Evolutionary conservation across 2,888 invertebrate genomes (phyloP), one percentile per base, ranked within the genome.

Genomic region (Lepas anatifera): DNA sequence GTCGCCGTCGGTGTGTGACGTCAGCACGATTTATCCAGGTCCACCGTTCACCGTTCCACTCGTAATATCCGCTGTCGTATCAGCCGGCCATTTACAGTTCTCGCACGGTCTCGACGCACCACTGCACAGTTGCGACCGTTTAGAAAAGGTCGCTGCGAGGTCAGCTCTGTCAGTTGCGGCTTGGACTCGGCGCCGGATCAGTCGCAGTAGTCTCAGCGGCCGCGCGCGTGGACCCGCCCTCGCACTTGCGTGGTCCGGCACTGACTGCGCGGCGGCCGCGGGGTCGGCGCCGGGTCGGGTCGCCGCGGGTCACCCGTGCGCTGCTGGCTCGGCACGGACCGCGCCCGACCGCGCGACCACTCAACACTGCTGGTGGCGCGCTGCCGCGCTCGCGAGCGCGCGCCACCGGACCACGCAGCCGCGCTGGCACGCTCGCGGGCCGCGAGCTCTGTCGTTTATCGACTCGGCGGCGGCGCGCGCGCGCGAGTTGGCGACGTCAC

Each of bases 401-500:
- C 52, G 29, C 58, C 58, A 58, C 32, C 35, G 32, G 58, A 29
- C 58, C 58, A 58, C 58, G 58, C 58, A 58, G 58, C 50, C n/a
- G 50, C 25, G n/a, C n/a, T n/a, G 58, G 25, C 18, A 6, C 58
- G 58, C 58, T 10, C 58, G 58, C 58, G 35, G 58, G 22, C 32
- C 32, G 32, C 58, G 50, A n/a, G n/a, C n/a, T n/a, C n/a, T n/a
- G n/a, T n/a, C n/a, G 25, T 58, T 58, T 58, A 58, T 58, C 58
- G 58, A 58, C 58, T 58, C 58, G 35, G 58, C 58, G 52, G n/a
- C n/a, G n/a, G n/a, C n/a, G n/a, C n/a, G n/a, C n/a, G 58, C 58
- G 58, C 58, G 58, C 58, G 58, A 22, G 35, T 35, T 22, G 35
- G 35, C 58, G 22, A 35, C n/a, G 58, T 58, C 58, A 58, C 58